These are phyloP conservation scores for Etia nguti DNA, from an alignment of 2,113 vertebrate genomes.

Conservation along the genomic window DNA sequence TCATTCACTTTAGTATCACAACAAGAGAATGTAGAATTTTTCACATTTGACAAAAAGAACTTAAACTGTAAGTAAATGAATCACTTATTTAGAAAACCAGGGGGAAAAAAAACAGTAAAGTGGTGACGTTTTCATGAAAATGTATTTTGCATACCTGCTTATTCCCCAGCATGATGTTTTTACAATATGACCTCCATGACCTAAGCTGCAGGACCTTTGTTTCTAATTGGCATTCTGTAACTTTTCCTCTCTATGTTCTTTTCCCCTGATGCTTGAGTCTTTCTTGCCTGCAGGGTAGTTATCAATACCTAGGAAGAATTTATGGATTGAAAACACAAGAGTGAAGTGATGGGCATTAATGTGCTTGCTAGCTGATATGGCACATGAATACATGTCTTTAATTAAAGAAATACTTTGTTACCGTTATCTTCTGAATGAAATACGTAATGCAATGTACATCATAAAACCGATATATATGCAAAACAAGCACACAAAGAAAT, in stretches of 20 bases:
- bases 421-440: not conserved
- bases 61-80: not conserved
- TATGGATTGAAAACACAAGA: not conserved
- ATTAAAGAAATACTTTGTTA: not conserved
- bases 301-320: not conserved
- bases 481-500: not conserved
- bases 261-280: not conserved
- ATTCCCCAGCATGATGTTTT: not conserved
- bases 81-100: not conserved
- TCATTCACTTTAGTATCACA: not conserved
- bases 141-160: not conserved
- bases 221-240: constrained; percentile 19
- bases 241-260: not conserved
- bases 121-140: not conserved
- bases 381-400: not conserved
- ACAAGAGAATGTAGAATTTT: not conserved
- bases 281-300: not conserved
- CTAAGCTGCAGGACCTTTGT: not conserved
- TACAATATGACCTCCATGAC: not conserved
- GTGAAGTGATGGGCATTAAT: not conserved
- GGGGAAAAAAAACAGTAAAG: not conserved
- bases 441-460: not conserved
- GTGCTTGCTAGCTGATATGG: not conserved
- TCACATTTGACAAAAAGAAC: not conserved
- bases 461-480: not conserved